These are phyloP conservation scores for Poecile montanus DNA, from an alignment of 2,797 vertebrate genomes.

Conservation along the genomic window DNA sequence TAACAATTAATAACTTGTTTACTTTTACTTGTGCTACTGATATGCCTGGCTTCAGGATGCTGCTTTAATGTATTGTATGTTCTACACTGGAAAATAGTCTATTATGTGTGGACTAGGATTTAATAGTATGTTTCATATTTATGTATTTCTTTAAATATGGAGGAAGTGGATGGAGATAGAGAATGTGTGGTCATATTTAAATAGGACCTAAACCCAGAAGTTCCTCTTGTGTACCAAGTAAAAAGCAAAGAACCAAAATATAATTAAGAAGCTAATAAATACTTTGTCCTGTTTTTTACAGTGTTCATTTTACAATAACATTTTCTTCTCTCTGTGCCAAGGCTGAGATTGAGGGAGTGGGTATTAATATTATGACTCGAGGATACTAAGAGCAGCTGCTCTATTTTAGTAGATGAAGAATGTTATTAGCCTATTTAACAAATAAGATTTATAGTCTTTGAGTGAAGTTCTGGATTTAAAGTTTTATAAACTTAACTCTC, in stretches of 20 bases:
- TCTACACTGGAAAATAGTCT: constrained; percentile 12
- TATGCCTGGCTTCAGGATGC: constrained; percentile 58
- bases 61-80: constrained; percentile 36
- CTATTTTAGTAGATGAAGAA: background rate
- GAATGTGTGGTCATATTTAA: background rate
- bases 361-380: background rate
- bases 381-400: background rate
- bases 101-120: constrained; percentile 9
- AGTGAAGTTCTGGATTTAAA: background rate
- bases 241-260: background rate
- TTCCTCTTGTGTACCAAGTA: background rate
- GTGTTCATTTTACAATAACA: background rate
- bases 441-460: background rate
- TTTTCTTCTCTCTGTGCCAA: background rate
- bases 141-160: constrained; percentile 13
- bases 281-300: background rate
- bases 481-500: background rate
- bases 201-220: background rate
- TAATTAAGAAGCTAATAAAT: background rate
- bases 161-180: constrained; percentile 15
- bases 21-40: constrained; percentile 52
- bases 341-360: background rate
- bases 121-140: constrained; percentile 21
- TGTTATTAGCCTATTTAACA: constrained; percentile 28
- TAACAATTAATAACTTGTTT: constrained; percentile 49